Percentiles rank a stretch among this genome's conserved stretches.
Conservation (phyloP, 35 echinoderm and acorn worm species). For the Apostichopus californicus region DNA sequence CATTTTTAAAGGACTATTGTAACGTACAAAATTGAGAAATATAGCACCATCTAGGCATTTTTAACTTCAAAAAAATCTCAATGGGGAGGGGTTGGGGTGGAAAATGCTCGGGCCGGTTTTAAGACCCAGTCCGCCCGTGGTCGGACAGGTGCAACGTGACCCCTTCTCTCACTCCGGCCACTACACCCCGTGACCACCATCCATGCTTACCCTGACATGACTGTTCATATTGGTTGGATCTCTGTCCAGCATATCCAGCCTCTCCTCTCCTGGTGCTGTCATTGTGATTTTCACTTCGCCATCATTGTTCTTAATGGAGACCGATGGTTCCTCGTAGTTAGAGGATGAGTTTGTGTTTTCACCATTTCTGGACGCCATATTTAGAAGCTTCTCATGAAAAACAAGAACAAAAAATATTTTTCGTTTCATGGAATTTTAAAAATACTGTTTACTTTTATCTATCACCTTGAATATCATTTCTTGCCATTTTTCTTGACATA, state of each 20-base stretch:
- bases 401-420: neutral
- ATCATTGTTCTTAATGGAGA: neutral
- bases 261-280: neutral
- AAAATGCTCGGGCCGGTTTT: no score
- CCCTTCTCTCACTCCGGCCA: no score
- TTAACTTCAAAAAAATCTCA: no score
- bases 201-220: constrained; percentile 67
- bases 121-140: no score
- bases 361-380: neutral
- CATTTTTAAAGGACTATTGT: neutral
- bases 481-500: no score
- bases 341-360: neutral
- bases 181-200: no score
- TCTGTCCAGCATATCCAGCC: constrained; percentile 43
- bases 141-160: no score
- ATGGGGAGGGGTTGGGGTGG: no score
- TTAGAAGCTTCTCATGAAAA: neutral
- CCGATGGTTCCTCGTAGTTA: neutral
- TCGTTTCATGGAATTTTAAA: neutral
- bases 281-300: constrained; percentile 9
- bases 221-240: constrained; percentile 68
- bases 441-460: no score
- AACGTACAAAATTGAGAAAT: no score
- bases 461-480: no score
- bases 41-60: no score